Conservation (phyloP, 2,113 vertebrate species). For the Rutilus rutilus region DNA sequence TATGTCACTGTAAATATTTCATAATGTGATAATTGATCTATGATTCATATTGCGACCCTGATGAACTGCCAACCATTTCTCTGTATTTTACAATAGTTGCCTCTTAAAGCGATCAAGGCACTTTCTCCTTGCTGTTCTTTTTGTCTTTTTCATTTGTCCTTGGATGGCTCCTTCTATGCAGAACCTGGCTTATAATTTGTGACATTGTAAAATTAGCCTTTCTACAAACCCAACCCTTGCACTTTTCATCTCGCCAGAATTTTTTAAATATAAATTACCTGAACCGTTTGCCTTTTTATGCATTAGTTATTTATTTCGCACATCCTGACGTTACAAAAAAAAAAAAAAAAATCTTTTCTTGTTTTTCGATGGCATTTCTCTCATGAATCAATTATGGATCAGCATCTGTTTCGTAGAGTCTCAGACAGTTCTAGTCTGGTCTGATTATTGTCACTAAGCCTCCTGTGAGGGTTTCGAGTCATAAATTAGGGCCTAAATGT, state of each 20-base stretch:
- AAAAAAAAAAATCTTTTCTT: too few relatives aligned
- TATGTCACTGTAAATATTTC: neutral
- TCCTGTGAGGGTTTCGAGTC: neutral
- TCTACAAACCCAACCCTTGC: neutral
- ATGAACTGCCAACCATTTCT: neutral
- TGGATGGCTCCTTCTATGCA: slow-evolving; percentile 22
- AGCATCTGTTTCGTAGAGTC: slow-evolving; percentile 7
- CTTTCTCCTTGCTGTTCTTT: slow-evolving; percentile 14
- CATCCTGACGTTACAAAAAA: slow-evolving; percentile 15
- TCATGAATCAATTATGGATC: slow-evolving; percentile 62
- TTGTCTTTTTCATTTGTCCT: slow-evolving; percentile 26
- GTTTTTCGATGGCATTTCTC: slow-evolving; percentile 36
- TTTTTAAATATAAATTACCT: slow-evolving; percentile 36
- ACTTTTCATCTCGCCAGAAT: slow-evolving; percentile 45
- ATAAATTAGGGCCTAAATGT: slow-evolving; percentile 14
- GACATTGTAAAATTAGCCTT: slow-evolving; percentile 47
- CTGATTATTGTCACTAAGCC: slow-evolving; percentile 9
- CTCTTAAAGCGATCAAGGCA: slow-evolving; percentile 10
- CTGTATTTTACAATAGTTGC: neutral
- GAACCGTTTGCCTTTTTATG: slow-evolving; percentile 46
- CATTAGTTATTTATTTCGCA: slow-evolving; percentile 62
- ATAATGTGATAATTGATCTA: slow-evolving; percentile 25
- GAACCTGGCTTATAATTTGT: slow-evolving; percentile 19
- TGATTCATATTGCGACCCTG: neutral
- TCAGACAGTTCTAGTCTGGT: slow-evolving; percentile 4